Conservation (phyloP, 2,888 invertebrate genomes). For the Gastrophysa polygoni region DNA sequence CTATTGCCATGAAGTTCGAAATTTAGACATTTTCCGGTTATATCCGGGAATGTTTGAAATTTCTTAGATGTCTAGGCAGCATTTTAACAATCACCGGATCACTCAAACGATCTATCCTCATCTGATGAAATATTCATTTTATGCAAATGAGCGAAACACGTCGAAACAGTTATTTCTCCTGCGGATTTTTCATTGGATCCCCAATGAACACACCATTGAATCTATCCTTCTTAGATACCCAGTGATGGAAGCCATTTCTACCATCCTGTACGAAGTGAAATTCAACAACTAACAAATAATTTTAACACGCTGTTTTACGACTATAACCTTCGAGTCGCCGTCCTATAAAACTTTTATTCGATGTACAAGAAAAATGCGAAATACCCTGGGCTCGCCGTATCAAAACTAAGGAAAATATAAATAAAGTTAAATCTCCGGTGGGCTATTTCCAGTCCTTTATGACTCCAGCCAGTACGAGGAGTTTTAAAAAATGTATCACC, state of each 20-base stretch:
- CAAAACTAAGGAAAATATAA: constrained; percentile 29
- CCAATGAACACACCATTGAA: no score
- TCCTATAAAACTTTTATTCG: constrained; percentile 28
- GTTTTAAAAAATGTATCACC: constrained; percentile 26
- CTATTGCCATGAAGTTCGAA: no score
- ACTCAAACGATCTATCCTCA: no score
- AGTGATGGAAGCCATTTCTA: neutral
- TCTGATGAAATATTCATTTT: no score
- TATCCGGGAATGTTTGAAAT: no score
- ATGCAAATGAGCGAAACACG: no score
- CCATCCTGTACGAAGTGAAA: neutral
- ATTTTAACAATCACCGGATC: no score
- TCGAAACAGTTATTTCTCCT: no score
- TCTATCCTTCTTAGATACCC: neutral
- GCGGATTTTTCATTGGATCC: no score
- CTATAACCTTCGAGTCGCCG: constrained; percentile 19
- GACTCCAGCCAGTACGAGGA: constrained; percentile 10
- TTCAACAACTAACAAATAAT: constrained; percentile 15
- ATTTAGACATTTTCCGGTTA: no score
- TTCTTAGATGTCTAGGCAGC: no score
- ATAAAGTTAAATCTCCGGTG: constrained; percentile 27
- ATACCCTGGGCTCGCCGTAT: constrained; percentile 24
- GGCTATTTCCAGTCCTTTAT: constrained; percentile 20
- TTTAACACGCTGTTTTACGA: constrained; percentile 18
- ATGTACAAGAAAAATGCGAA: constrained; percentile 27